phyloP scores from a whole-genome alignment of 2,113 vertebrate genomes.

The Cynocephalus volans region DNA sequence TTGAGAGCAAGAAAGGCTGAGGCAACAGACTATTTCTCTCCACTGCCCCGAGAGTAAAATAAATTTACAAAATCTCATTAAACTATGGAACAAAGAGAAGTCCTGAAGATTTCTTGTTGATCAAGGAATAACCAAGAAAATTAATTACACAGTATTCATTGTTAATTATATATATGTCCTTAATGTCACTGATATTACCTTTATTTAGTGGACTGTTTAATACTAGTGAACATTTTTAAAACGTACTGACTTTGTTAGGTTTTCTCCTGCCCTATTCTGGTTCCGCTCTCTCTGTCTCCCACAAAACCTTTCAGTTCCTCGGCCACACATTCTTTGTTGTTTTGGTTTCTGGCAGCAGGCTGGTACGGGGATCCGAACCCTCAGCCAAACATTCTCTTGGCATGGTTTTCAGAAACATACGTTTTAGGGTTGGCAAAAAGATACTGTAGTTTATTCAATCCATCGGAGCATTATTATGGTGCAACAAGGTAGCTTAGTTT shows the following conservation, averaged over 20 bases:
- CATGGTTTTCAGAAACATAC: background rate
- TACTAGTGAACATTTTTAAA: background rate
- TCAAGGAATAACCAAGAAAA: background rate
- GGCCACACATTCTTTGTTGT: background rate
- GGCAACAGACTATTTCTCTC: background rate
- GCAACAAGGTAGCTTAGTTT: background rate
- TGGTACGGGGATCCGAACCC: too few species aligned
- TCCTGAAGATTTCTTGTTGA: background rate
- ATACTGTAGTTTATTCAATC: background rate
- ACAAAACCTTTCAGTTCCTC: background rate
- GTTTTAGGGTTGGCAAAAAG: background rate
- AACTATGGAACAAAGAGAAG: background rate
- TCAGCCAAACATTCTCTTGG: background rate
- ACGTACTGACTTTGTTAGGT: background rate
- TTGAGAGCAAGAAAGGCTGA: conserved; percentile 13
- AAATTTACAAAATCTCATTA: background rate
- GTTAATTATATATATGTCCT: background rate
- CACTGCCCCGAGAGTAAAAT: background rate
- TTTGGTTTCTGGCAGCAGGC: too few species aligned
- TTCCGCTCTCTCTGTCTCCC: background rate
- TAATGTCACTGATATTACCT: background rate
- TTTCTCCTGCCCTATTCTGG: background rate
- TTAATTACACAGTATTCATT: background rate
- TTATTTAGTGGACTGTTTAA: background rate
- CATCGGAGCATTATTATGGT: background rate